A percentile compares a stretch with the other conserved stretches of the same genome.
phyloP scores from a whole-genome alignment of 2,888 invertebrate genomes.

The Neelides folsomi region DNA sequence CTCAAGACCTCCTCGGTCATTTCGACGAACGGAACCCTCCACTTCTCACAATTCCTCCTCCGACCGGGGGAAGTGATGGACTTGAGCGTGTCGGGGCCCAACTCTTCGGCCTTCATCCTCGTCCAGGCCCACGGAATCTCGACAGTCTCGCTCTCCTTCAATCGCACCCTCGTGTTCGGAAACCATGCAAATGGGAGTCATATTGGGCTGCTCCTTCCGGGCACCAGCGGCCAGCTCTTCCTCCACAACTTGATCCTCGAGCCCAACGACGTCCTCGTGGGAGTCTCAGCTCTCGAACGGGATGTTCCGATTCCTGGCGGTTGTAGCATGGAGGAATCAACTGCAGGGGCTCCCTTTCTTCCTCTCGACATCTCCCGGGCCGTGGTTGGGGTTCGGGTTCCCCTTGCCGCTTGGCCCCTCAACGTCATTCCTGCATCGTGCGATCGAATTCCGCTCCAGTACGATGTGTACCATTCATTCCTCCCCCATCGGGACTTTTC shows the following conservation, averaged over 20 bases:
- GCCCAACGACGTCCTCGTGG: conserved; percentile 38
- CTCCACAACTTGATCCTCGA: conserved; percentile 40
- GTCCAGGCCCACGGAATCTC: conserved; percentile 52
- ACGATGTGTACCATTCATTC: conserved; percentile 51
- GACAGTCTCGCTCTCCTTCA: conserved; percentile 40
- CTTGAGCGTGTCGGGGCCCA: conserved; percentile 23
- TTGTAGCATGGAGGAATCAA: conserved; percentile 56
- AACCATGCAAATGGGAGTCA: conserved; percentile 47
- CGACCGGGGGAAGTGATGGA: conserved; percentile 4
- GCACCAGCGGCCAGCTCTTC: conserved; percentile 35
- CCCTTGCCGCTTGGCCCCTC: conserved; percentile 37
- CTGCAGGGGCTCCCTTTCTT: conserved; percentile 50
- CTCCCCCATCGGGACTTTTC: conserved; percentile 47
- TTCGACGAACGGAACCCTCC: too few relatives aligned
- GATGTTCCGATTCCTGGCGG: conserved; percentile 67
- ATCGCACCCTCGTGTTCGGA: conserved; percentile 35
- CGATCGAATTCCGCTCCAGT: conserved; percentile 37
- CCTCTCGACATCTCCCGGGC: conserved; percentile 38
- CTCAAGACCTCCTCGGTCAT: too few relatives aligned
- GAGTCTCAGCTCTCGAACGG: conserved; percentile 38
- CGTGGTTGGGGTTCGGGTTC: conserved; percentile 44
- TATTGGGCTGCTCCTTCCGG: conserved; percentile 44
- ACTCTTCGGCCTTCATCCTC: conserved; percentile 44
- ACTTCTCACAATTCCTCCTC: conserved; percentile 7
- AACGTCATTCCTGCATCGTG: conserved; percentile 38